These are phyloP conservation scores for Chaenocephalus aceratus DNA, from an alignment of 2,113 vertebrate species.

Conservation along the genomic window DNA sequence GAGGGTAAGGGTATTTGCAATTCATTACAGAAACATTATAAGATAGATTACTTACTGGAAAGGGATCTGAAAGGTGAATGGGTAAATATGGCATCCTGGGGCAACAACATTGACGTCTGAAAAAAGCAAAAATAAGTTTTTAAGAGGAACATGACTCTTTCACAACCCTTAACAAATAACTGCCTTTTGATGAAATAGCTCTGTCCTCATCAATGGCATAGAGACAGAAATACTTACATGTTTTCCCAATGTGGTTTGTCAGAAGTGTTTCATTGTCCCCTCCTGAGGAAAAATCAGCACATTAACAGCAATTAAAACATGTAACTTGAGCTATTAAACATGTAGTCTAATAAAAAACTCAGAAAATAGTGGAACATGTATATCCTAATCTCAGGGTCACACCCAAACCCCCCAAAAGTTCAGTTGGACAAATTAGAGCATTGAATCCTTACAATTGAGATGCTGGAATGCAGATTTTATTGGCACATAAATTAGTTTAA, in stretches of 20 bases:
- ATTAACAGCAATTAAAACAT: not conserved
- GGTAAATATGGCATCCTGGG: conserved; percentile 76
- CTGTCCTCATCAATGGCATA: rapidly evolving
- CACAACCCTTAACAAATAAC: not conserved
- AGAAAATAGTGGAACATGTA: not conserved
- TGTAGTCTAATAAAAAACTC: not conserved
- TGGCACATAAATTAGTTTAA: no score
- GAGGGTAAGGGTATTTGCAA: not conserved
- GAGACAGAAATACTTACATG: conserved; percentile 55
- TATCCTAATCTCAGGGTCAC: not conserved
- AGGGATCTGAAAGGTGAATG: conserved; percentile 82
- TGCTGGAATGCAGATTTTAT: not conserved
- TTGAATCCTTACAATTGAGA: not conserved
- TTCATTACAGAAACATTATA: not conserved
- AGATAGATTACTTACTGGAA: conserved; percentile 62
- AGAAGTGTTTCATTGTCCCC: conserved; percentile 24
- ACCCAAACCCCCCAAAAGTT: not conserved
- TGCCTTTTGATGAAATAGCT: not conserved
- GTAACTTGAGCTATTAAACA: not conserved
- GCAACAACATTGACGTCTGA: conserved; percentile 67
- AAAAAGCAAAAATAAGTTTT: conserved; percentile 2
- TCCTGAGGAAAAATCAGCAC: conserved; percentile 19
- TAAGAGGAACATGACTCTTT: not conserved
- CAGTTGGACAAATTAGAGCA: not conserved
- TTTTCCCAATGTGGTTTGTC: conserved; percentile 33